Base-by-base conservation (phyloP, 2,797 vertebrate genomes). In the Scyliorhinus canicula region DNA sequence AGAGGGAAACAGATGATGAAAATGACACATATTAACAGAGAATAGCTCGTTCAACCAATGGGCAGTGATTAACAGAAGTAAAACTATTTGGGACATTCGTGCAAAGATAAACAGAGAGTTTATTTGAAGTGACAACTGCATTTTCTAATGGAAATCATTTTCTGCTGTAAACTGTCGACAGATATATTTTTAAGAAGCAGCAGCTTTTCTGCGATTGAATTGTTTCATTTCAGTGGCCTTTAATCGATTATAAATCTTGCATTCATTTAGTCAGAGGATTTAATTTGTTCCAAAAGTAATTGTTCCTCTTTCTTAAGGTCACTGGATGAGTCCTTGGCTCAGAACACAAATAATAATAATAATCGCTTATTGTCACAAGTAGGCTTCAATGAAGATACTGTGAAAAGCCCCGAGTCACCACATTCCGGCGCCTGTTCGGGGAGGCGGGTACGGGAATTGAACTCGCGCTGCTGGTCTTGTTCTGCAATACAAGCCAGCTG, bases 21-120 rank as follows among this genome's bases (percentile, higher is more conserved):
- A 94, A 74, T 69, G 93, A 47, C 67, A 74, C 67, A 52, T 47
- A 52, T 94, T 94, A 94, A 94, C 67, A 74, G 93, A 52, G 47
- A 52, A 6, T 28, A 47, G 63, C 67, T 71, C 67, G 35, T 74
- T 94, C 65, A 55, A 50, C 44, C 67, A 52, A 71, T n/a, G 16
- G 55, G 55, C 55, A 60, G 86, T 60, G 86, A 90, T 90, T 90
- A 60, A 35, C 55, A n/a, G 52, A 90, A 90, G 52, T 90, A 60
- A 90, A 90, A 90, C n/a, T 60, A n/a, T 60, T 90, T 57, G 86
- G 57, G 16, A 31, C 21, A 57, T 60, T 90, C 2, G 86, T 60
- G 19, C 86, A 0, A 60, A 90, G 86, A 57, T 90, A 55, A 90
- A 60, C 16, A 60, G 55, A 2, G 67, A 2, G 0, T 74, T 74